Evolutionary conservation across 2,113 vertebrate species (phyloP).

Genomic region (Sakesphorus luctuosus): DNA sequence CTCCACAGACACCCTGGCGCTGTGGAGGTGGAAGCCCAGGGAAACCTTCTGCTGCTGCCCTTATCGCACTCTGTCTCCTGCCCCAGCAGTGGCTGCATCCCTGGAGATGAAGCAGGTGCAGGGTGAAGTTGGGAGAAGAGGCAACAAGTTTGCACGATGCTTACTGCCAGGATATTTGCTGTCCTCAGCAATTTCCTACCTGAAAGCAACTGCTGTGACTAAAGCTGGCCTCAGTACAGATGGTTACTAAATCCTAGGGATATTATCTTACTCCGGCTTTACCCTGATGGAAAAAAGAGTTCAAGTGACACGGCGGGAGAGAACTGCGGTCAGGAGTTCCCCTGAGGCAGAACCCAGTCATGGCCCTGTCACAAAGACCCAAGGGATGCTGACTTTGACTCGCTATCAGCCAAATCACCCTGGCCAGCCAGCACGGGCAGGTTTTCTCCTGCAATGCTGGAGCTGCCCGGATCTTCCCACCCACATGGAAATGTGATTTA

Average conservation of each 20-base stretch:
- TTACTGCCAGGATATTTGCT: slow-evolving; percentile 35
- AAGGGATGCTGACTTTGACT: background rate
- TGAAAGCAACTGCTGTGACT: slow-evolving; percentile 14
- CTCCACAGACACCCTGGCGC: accelerated
- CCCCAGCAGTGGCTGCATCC: accelerated
- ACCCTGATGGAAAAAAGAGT: background rate
- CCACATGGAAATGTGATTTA: background rate
- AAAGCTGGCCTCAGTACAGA: slow-evolving; percentile 4
- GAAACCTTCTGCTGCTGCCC: background rate
- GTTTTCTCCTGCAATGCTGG: background rate
- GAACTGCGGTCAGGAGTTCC: background rate
- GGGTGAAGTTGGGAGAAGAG: background rate
- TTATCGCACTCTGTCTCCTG: background rate
- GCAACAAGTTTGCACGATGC: background rate
- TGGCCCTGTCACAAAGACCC: background rate
- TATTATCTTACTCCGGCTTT: slow-evolving; percentile 10
- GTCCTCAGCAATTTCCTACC: slow-evolving; percentile 29
- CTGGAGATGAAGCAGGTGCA: accelerated
- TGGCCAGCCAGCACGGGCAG: background rate
- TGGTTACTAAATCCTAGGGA: background rate
- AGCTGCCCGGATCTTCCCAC: background rate
- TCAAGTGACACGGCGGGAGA: background rate
- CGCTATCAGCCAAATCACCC: accelerated
- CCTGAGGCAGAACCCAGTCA: background rate
- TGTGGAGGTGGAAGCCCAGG: background rate